These are phyloP conservation scores for Cygnus atratus DNA, from an alignment of 2,113 vertebrate genomes.

Conservation along the genomic window DNA sequence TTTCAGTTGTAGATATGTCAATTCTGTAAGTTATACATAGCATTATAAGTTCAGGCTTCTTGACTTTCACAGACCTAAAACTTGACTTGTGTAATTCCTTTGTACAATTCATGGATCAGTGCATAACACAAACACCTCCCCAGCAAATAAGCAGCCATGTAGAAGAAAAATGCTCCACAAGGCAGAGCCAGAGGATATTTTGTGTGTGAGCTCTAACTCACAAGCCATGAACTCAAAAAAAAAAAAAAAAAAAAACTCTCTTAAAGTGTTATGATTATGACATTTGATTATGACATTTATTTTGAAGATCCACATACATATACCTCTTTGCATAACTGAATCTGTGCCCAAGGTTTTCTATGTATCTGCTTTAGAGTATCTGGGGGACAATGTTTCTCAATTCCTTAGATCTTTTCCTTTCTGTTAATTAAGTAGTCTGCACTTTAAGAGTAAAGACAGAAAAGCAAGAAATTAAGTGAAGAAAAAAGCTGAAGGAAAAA, in stretches of 20 bases:
- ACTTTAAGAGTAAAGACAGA: neutral
- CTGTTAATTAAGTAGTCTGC: neutral
- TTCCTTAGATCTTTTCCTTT: slow-evolving; percentile 25
- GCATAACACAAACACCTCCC: neutral
- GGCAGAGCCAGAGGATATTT: neutral
- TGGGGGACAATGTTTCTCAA: neutral
- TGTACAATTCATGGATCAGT: neutral
- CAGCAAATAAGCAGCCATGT: neutral
- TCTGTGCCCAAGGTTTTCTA: neutral
- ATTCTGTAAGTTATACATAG: neutral
- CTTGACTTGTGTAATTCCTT: neutral
- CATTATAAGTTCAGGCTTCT: neutral
- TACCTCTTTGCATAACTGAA: neutral
- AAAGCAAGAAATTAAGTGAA: slow-evolving; percentile 13
- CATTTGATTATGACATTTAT: neutral
- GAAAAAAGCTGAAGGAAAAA: neutral
- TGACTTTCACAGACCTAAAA: neutral
- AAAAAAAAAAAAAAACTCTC: neutral
- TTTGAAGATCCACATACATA: neutral
- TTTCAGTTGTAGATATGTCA: neutral
- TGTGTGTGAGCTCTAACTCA: neutral
- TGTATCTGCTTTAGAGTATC: neutral
- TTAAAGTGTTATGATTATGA: neutral
- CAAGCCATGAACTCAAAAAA: neutral
- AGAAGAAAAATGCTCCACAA: neutral